Evolutionary conservation across 2,888 invertebrate genomes (phyloP), one percentile per base, ranked within the genome.

Genomic region (Gymnoscelis rufifasciata): DNA sequence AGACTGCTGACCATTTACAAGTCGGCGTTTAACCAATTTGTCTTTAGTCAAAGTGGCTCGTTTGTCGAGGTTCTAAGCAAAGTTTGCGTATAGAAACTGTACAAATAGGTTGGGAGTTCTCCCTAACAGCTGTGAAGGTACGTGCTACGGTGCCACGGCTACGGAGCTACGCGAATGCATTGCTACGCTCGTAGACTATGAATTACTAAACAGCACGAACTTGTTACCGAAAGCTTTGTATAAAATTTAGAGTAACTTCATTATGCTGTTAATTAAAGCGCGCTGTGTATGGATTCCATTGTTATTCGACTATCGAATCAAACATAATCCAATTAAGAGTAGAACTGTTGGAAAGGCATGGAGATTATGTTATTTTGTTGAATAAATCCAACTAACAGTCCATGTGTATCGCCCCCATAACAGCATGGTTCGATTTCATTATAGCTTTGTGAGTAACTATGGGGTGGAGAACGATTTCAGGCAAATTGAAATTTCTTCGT

Each of bases 401-500:
- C 54, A 58, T 56, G 58, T 44, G 54, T 43, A 45, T 53, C 42
- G 37, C 37, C 45, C 41, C 41, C 49, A 58, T 57, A 56, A 53
- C 47, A 57, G 56, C 59, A 59, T 60, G 64, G 66, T 67, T 55
- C 54, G 58, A 60, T 68, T 64, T 62, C 60, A 62, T 71, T 67
- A 69, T 63, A 66, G 63, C 51, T 55, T 50, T 50, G 51, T 65
- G 55, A 57, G 60, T 56, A 59, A 59, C 54, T 49, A 45, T 38
- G 41, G 49, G 60, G 59, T 63, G 59, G 55, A 62, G 64, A 67
- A 57, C 68, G 66, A 66, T 74, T 75, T 72, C 67, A 66, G 69
- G 71, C 64, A 78, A 76, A 81, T 79, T 81, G 79, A 79, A 79
- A 76, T 74, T 77, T 79, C 74, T 75, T 75, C 68, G 65, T 70